Conservation (phyloP, 2,888 invertebrate species). For the Thereva nobilitata region DNA sequence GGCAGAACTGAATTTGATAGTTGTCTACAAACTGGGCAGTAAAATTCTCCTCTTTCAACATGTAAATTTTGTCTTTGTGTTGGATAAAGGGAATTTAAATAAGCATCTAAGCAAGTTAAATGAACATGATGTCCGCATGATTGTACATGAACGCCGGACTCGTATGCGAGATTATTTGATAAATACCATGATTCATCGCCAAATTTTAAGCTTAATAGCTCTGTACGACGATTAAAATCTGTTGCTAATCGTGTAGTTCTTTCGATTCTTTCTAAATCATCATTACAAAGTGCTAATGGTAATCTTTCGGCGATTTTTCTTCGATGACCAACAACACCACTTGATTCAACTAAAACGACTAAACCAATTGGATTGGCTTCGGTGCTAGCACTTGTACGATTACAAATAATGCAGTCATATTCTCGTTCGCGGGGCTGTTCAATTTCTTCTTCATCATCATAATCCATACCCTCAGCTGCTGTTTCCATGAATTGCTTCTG, state of each 20-base stretch:
- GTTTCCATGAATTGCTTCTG: slow-evolving; percentile 91
- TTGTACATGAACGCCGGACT: slow-evolving; percentile 90
- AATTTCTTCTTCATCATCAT: slow-evolving; percentile 64
- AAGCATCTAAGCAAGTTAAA: slow-evolving; percentile 89
- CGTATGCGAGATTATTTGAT: slow-evolving; percentile 81
- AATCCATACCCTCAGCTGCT: slow-evolving; percentile 69
- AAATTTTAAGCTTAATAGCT: slow-evolving; percentile 76
- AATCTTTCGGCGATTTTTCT: slow-evolving; percentile 57
- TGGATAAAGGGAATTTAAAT: slow-evolving; percentile 80
- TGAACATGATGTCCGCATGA: slow-evolving; percentile 98
- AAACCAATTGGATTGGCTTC: slow-evolving; percentile 84
- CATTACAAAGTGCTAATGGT: slow-evolving; percentile 66
- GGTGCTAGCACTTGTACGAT: slow-evolving; percentile 83
- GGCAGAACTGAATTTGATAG: slow-evolving; percentile 88
- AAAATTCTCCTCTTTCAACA: slow-evolving; percentile 83
- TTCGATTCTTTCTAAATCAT: slow-evolving; percentile 64
- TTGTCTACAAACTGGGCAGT: slow-evolving; percentile 94
- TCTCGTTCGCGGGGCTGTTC: slow-evolving; percentile 68
- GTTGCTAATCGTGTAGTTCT: slow-evolving; percentile 70
- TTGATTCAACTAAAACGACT: slow-evolving; percentile 82
- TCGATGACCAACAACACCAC: slow-evolving; percentile 84
- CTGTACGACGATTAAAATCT: slow-evolving; percentile 77
- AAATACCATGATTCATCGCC: slow-evolving; percentile 79
- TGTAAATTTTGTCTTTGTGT: slow-evolving; percentile 77
- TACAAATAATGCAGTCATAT: slow-evolving; percentile 96